Percentiles rank a stretch among this genome's conserved stretches.
Conservation (phyloP, 1,140 invertebrate species). For the Catajapyx aquilonaris region DNA sequence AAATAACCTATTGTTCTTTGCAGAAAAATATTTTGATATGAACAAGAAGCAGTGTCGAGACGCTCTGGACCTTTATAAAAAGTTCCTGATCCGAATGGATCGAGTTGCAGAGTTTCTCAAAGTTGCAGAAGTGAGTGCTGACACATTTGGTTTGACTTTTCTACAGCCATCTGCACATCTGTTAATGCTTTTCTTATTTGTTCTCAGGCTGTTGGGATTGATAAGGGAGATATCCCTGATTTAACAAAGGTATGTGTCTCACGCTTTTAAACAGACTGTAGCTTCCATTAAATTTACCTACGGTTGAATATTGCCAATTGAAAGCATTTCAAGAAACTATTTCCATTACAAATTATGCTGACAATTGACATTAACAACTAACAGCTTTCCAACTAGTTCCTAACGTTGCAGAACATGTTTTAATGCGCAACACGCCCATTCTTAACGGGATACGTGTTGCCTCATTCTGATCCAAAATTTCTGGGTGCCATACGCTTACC, state of each 20-base stretch:
- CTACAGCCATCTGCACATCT: no score
- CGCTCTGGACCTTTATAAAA: slow-evolving; percentile 96
- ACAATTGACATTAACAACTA: no score
- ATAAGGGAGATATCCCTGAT: slow-evolving; percentile 97
- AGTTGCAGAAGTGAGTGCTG: slow-evolving; percentile 67
- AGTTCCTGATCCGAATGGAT: slow-evolving; percentile 97
- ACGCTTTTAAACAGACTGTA: no score
- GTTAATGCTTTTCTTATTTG: slow-evolving; percentile 11
- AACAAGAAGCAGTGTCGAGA: slow-evolving; percentile 97
- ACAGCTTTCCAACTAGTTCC: no score
- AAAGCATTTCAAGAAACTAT: no score
- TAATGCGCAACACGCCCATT: no score
- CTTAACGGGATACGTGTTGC: neutral
- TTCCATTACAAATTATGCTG: no score
- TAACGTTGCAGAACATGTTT: no score
- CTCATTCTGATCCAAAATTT: neutral
- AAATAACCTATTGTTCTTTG: slow-evolving; percentile 14
- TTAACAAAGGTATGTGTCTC: slow-evolving; percentile 65
- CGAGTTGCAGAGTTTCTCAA: slow-evolving; percentile 95
- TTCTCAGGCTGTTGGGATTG: slow-evolving; percentile 85
- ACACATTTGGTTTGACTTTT: no score
- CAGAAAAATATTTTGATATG: slow-evolving; percentile 99
- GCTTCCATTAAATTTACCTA: no score
- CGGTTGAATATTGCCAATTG: no score
- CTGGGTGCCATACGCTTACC: neutral